phyloP scores from a whole-genome alignment of 2,888 invertebrate species.

The Drosophila hawaiiensis region DNA sequence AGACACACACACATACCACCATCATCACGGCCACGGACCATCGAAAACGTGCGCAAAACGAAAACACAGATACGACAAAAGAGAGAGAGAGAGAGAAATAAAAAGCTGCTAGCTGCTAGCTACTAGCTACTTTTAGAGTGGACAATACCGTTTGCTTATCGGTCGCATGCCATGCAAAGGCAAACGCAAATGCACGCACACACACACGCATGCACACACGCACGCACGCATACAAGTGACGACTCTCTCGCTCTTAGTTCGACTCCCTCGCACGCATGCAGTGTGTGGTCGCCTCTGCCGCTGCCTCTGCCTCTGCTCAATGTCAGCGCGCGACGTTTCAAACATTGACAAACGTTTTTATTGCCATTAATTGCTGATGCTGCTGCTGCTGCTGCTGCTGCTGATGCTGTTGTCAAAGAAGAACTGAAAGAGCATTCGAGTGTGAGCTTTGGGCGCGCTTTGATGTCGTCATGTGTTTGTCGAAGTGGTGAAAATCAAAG shows the following conservation, averaged over 20 bases:
- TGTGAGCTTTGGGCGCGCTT: conserved; percentile 33
- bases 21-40: conserved; percentile 39
- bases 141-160: conserved; percentile 67
- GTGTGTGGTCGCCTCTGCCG: not conserved
- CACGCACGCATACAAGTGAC: conserved; percentile 9
- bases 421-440: conserved; percentile 36
- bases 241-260: not conserved
- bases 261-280: not conserved
- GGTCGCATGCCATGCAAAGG: conserved; percentile 55
- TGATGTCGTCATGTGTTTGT: conserved; percentile 35
- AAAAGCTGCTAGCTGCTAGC: conserved; percentile 16
- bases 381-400: not conserved
- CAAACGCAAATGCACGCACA: conserved; percentile 9
- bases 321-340: conserved; percentile 36
- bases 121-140: conserved; percentile 40
- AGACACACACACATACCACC: conserved; percentile 28
- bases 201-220: not conserved
- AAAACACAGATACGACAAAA: conserved; percentile 72
- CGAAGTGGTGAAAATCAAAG: conserved; percentile 44
- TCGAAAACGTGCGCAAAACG: conserved; percentile 75
- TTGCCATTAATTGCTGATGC: conserved; percentile 50
- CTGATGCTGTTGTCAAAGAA: conserved; percentile 32
- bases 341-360: conserved; percentile 61
- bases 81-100: conserved; percentile 28
- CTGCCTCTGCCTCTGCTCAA: conserved; percentile 34